These are phyloP conservation scores for Salminus brasiliensis DNA, from an alignment of 2,113 vertebrate genomes.

Conservation along the genomic window DNA sequence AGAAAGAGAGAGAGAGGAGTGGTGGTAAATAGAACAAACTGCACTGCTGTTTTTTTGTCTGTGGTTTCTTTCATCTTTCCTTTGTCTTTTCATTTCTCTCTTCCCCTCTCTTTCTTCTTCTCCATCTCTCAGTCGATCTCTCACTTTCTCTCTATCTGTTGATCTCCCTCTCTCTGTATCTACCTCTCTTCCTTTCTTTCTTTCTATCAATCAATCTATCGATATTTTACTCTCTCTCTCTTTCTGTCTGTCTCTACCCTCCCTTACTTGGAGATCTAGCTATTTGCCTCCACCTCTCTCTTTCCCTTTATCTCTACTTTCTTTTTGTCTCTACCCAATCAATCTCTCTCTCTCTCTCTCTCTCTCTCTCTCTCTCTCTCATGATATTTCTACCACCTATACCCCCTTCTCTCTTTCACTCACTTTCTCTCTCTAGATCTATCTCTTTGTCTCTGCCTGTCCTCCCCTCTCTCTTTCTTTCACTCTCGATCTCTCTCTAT, in stretches of 20 bases:
- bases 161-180: neutral
- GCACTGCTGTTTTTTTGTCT: neutral
- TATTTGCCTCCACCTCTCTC: too few species aligned
- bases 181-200: too few species aligned
- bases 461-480: neutral
- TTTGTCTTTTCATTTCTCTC: neutral
- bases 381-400: too few species aligned
- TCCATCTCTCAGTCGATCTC: neutral
- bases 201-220: too few species aligned
- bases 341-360: neutral
- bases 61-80: neutral
- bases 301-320: neutral
- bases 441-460: neutral
- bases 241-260: neutral
- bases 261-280: too few species aligned
- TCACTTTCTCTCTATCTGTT: neutral
- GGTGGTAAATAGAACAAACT: slow-evolving; percentile 20
- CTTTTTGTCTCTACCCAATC: too few species aligned
- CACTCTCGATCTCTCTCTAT: neutral
- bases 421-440: neutral
- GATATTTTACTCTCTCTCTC: neutral
- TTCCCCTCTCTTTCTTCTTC: neutral
- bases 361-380: neutral
- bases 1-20: neutral
- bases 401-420: neutral